Conservation (phyloP, 2,888 invertebrate genomes). For the Arge pagana region DNA sequence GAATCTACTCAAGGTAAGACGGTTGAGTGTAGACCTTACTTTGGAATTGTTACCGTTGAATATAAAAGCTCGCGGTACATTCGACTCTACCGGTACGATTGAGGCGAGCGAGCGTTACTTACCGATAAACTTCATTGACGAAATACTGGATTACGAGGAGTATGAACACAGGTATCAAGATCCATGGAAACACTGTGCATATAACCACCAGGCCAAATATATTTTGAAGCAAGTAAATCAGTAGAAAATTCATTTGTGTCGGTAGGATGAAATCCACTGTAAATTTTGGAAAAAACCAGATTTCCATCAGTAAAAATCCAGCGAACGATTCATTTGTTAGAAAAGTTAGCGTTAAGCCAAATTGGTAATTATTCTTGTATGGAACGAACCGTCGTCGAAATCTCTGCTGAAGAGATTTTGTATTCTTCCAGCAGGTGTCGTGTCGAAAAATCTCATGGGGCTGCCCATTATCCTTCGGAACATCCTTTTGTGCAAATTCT, state of each 20-base stretch:
- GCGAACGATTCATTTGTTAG: too few relatives aligned
- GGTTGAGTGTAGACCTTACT: too few relatives aligned
- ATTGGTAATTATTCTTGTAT: too few relatives aligned
- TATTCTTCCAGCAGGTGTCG: conserved; percentile 62
- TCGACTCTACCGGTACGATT: too few relatives aligned
- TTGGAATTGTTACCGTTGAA: too few relatives aligned
- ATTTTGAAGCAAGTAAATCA: conserved; percentile 62
- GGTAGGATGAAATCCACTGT: conserved; percentile 65
- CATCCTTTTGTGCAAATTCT: conserved; percentile 61
- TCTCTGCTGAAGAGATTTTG: conserved; percentile 64
- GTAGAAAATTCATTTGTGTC: conserved; percentile 63
- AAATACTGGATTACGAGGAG: conserved; percentile 57
- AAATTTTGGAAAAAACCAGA: conserved; percentile 41
- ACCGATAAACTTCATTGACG: conserved; percentile 58
- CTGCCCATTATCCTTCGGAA: conserved; percentile 60
- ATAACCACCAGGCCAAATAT: conserved; percentile 60
- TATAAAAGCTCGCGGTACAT: too few relatives aligned
- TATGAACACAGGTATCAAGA: conserved; percentile 58
- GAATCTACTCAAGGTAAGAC: too few relatives aligned
- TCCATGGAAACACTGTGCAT: conserved; percentile 60
- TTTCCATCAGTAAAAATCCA: background rate
- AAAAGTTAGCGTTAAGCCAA: too few relatives aligned
- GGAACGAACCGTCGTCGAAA: conserved; percentile 62
- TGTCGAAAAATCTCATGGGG: conserved; percentile 39
- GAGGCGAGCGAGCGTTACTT: too few relatives aligned